Conservation (phyloP, 1,140 invertebrate genomes). For the Ceratina japonica region DNA sequence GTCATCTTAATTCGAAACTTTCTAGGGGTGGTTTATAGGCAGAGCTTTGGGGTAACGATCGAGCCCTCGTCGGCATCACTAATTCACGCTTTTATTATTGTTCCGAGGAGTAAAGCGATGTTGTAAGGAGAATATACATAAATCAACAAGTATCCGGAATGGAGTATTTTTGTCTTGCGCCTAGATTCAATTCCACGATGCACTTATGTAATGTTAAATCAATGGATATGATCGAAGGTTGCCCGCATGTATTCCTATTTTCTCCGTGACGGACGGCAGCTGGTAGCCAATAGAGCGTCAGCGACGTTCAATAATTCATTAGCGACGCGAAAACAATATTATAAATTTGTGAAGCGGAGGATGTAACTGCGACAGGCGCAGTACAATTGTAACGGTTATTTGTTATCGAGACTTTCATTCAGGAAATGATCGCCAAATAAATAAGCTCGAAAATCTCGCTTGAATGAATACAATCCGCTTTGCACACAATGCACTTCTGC, state of each 20-base stretch:
- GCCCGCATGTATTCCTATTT: not conserved
- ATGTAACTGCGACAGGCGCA: not conserved
- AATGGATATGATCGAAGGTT: not conserved
- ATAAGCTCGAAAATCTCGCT: not conserved
- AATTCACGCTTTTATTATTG: not conserved
- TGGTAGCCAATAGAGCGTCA: not conserved
- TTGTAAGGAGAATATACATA: too few relatives aligned
- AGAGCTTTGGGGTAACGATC: not conserved
- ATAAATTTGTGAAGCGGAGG: not conserved
- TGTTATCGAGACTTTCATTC: not conserved
- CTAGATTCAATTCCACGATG: not conserved
- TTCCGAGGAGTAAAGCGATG: too few relatives aligned
- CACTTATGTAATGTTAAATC: not conserved
- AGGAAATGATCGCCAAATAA: not conserved
- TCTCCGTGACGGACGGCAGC: not conserved
- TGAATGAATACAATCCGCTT: not conserved
- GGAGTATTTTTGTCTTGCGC: not conserved
- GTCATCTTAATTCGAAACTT: not conserved
- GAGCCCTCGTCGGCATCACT: not conserved
- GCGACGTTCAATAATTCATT: conserved; percentile 19
- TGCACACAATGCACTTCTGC: conserved; percentile 3
- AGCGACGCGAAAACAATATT: not conserved
- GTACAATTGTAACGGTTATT: not conserved
- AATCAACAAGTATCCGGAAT: not conserved
- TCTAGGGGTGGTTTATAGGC: not conserved